A percentile compares a stretch with the other conserved stretches of the same genome.
These are phyloP conservation scores for Procambarus virginalis DNA, from an alignment of 1,140 invertebrate species.

Conservation along the genomic window DNA sequence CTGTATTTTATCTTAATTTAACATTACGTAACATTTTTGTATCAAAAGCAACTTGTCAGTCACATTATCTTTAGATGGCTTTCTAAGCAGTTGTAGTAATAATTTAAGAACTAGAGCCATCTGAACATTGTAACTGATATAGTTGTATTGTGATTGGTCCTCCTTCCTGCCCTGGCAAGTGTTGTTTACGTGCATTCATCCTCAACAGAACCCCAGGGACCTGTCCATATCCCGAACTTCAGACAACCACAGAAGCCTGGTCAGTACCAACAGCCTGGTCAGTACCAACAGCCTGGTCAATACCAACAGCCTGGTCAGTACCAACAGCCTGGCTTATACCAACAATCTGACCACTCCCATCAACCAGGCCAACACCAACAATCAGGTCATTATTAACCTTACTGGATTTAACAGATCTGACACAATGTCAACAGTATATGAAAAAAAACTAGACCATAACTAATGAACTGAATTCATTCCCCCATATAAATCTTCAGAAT, in stretches of 20 bases:
- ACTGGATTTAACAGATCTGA: background rate
- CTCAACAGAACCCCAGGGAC: constrained; percentile 62
- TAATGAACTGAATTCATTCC: too few relatives aligned
- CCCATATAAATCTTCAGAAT: too few relatives aligned
- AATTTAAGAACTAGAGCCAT: background rate
- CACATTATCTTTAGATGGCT: background rate
- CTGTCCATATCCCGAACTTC: constrained; percentile 57
- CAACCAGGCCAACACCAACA: constrained; percentile 23
- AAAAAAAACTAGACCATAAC: too few relatives aligned
- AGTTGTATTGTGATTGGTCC: background rate
- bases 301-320: constrained; percentile 21
- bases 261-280: constrained; percentile 21
- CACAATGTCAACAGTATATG: background rate
- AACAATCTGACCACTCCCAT: background rate
- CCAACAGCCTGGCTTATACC: constrained; percentile 27
- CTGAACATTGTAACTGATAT: background rate
- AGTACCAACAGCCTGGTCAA: constrained; percentile 14
- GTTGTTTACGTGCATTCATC: constrained; percentile 1
- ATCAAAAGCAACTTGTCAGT: background rate
- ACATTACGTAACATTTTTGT: background rate
- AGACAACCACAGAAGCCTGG: constrained; percentile 31
- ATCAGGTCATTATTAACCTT: constrained; percentile 6
- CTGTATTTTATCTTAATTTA: background rate
- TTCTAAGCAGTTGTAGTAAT: background rate
- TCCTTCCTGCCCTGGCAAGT: background rate